Conservation (phyloP, 2,888 invertebrate genomes). For the Heteropelma amictum region DNA sequence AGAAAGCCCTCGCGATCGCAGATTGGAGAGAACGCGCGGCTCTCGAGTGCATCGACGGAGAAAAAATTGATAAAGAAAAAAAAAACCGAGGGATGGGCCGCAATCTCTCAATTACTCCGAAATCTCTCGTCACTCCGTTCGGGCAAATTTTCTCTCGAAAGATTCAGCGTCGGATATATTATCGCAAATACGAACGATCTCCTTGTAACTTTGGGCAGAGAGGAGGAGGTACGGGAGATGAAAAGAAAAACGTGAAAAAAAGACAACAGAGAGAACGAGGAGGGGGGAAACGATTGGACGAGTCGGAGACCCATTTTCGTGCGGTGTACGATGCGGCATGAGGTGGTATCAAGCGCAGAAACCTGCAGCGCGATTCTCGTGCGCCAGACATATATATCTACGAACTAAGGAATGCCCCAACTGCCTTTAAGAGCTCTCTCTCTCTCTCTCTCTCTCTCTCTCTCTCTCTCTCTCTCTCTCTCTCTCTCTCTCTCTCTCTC, state of each 20-base stretch:
- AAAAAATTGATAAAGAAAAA: neutral
- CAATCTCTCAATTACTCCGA: slow-evolving; percentile 29
- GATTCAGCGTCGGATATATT: too few relatives aligned
- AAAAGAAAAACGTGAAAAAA: neutral
- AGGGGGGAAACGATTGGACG: slow-evolving; percentile 19
- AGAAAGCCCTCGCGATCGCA: slow-evolving; percentile 5
- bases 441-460: neutral
- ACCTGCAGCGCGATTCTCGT: slow-evolving; percentile 31
- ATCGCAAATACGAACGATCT: too few relatives aligned
- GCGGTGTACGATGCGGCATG: slow-evolving; percentile 32
- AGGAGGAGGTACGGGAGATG: neutral
- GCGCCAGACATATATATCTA: slow-evolving; percentile 15
- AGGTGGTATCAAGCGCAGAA: slow-evolving; percentile 34
- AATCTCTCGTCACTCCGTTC: slow-evolving; percentile 21
- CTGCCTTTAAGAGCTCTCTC: slow-evolving; percentile 28
- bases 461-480: slow-evolving; percentile 3
- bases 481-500: neutral
- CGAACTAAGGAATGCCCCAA: slow-evolving; percentile 44
- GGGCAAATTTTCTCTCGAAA: neutral
- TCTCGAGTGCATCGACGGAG: neutral
- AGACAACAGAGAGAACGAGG: neutral
- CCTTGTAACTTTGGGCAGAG: too few relatives aligned
- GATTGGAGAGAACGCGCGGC: slow-evolving; percentile 18
- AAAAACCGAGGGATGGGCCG: slow-evolving; percentile 1
- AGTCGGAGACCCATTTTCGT: slow-evolving; percentile 18